Evolutionary conservation across 2,888 invertebrate genomes (phyloP), one percentile per base, ranked within the genome.

Genomic region (Poecilobothrus nobilitatus): DNA sequence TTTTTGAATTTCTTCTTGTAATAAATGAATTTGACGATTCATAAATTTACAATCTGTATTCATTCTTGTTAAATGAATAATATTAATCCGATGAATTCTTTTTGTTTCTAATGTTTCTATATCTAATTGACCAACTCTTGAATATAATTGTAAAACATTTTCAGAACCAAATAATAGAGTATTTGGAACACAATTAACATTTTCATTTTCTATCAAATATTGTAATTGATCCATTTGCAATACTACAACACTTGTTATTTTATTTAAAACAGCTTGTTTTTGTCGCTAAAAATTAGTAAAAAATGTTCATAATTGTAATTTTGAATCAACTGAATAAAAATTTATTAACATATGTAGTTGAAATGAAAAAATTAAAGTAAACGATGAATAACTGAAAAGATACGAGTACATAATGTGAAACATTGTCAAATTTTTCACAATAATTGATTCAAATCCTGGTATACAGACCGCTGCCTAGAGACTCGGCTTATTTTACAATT

Each of bases 211-310:
- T 10, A 75, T 76, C 64, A 85, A 82, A 74, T 86, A 84, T 75
- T 87, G 85, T 27, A 92, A 82, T 76, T 92, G 92, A 76, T 88
- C 85, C 75, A 91, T 85, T 44, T 87, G 86, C 27, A 93, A 76
- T 9, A 91, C 81, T 0, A 91, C 85, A 4, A 89, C 86, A 69
- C 87, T 84, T 67, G 89, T 87, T 3, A 95, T 87, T 69, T 92
- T 88, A 76, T 95, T 95, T 76, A 95, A 80, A 77, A 89, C 85
- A 70, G 84, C 84, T 79, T 94, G 94, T 79, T 91, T 88, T 78
- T 89, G 86, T 75, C 86, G 83, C 90, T 92, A 74, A 20, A 80
- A 64, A 68, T 71, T 44, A 67, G 15, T 33, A 64, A 64, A 10
- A 0, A 61, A 65, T 1, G n/a, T 20, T 27, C 37, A 27, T 27